Conservation (phyloP, 2,888 invertebrate genomes). For the Drosophila pegasa region DNA sequence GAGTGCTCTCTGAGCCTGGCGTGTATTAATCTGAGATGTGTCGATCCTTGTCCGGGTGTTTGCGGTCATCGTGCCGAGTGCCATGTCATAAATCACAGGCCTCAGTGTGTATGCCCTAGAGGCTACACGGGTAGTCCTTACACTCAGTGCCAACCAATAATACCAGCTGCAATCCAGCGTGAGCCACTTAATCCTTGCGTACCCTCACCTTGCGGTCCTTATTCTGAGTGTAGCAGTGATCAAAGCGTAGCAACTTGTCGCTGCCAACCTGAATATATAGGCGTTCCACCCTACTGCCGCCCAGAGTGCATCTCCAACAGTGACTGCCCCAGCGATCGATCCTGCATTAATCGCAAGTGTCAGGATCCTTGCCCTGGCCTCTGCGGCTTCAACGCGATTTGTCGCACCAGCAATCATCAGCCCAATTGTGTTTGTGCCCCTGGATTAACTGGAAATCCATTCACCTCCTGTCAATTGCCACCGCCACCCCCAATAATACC, state of each 20-base stretch:
- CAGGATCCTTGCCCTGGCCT: slow-evolving; percentile 91
- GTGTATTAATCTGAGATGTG: slow-evolving; percentile 89
- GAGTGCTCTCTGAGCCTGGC: slow-evolving; percentile 89
- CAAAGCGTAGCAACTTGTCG: slow-evolving; percentile 90
- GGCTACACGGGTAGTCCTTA: slow-evolving; percentile 89
- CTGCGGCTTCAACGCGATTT: slow-evolving; percentile 90
- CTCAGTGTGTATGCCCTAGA: slow-evolving; percentile 89
- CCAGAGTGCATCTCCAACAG: slow-evolving; percentile 91
- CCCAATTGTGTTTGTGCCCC: slow-evolving; percentile 90
- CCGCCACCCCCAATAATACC: slow-evolving; percentile 39
- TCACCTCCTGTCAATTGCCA: slow-evolving; percentile 86
- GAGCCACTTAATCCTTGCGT: slow-evolving; percentile 85
- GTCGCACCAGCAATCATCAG: slow-evolving; percentile 90
- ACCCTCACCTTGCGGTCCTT: slow-evolving; percentile 89
- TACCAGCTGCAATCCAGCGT: slow-evolving; percentile 29
- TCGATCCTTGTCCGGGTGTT: slow-evolving; percentile 90
- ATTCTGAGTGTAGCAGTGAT: slow-evolving; percentile 89
- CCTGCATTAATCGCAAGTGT: slow-evolving; percentile 91
- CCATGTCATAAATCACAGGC: slow-evolving; percentile 89
- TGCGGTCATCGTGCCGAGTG: slow-evolving; percentile 90
- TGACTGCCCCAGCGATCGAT: slow-evolving; percentile 89
- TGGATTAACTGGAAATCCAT: slow-evolving; percentile 90
- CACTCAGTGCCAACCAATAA: slow-evolving; percentile 85
- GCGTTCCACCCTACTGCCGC: slow-evolving; percentile 90
- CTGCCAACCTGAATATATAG: slow-evolving; percentile 89